A percentile compares a stretch with the other conserved stretches of the same genome.
phyloP scores from a whole-genome alignment of 2,888 invertebrate species.

The Drosophila kambysellisi region DNA sequence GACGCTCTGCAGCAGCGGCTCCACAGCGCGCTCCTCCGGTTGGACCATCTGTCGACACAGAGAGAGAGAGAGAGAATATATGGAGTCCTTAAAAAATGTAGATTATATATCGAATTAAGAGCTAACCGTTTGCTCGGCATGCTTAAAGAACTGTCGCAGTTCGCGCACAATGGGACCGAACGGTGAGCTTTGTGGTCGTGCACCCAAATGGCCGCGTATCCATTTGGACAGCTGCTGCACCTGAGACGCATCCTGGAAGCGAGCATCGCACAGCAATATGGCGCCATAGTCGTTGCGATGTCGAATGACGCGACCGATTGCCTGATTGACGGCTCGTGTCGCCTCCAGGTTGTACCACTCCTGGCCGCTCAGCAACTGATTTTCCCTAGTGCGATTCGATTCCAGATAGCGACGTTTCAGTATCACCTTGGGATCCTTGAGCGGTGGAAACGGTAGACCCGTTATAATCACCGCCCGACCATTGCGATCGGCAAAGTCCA shows the following conservation, averaged over 20 bases:
- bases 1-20: slow-evolving; percentile 58
- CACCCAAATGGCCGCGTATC: slow-evolving; percentile 89
- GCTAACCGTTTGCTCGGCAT: slow-evolving; percentile 86
- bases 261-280: slow-evolving; percentile 95
- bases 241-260: slow-evolving; percentile 89
- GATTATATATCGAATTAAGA: not conserved
- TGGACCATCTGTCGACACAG: slow-evolving; percentile 67
- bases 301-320: slow-evolving; percentile 98
- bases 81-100: not conserved
- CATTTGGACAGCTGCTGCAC: slow-evolving; percentile 92
- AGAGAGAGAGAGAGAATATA: not conserved
- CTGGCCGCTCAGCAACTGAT: slow-evolving; percentile 90
- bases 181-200: slow-evolving; percentile 85
- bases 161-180: slow-evolving; percentile 91
- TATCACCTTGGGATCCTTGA: slow-evolving; percentile 95
- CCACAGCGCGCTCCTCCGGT: slow-evolving; percentile 75
- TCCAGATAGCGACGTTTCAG: slow-evolving; percentile 96
- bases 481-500: slow-evolving; percentile 98
- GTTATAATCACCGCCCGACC: slow-evolving; percentile 98
- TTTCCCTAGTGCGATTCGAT: slow-evolving; percentile 88
- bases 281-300: slow-evolving; percentile 98
- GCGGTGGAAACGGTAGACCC: slow-evolving; percentile 97
- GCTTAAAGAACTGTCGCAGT: slow-evolving; percentile 90
- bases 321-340: slow-evolving; percentile 98
- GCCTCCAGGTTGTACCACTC: slow-evolving; percentile 98